Base-by-base conservation (phyloP, 1,140 invertebrate species). In the Lerema accius region DNA sequence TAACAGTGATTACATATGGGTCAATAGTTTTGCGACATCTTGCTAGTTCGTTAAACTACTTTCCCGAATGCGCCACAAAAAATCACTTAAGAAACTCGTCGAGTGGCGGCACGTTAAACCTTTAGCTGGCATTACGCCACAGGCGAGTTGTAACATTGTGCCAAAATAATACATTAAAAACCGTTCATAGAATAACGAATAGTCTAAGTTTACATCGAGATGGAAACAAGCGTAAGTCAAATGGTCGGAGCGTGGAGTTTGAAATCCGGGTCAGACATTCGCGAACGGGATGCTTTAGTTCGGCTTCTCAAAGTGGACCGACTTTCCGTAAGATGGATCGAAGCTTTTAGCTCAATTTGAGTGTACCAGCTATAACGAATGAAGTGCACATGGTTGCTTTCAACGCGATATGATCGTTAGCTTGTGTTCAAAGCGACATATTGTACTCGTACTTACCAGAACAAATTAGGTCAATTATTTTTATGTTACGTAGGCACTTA, bases 91-190 rank as follows among this genome's bases (percentile, higher is more conserved):
- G 80, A 82, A 81, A 74, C 73, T 79, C 71, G 69, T 71, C 56
- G 67, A 74, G 68, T 67, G 74, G 65, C 61, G 63, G 79, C 73
- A 82, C 80, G 81, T 82, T 85, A 83, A 84, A 77, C 75, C 78
- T 85, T 85, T 76, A 79, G 73, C 68, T 89, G 86, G 86, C 84
- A 71, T 61, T 10, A 23, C 53, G 82, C 84, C 86, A 89, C 71
- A 39, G 40, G 51, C 49, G 56, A 69, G 69, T 55, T 75, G 72
- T 81, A 80, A 80, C 76, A 77, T 76, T 77, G 76, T 82, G 80
- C 81, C 78, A 84, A 83, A 85, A 83, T 83, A 86, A 84, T 79
- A 79, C 78, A 84, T 86, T 85, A 80, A 82, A 88, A 82, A 75
- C 69, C 71, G 60, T 80, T 77, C 55, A 66, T 53, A 67, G 70